These are phyloP conservation scores for Acleris cristana DNA, from an alignment of 2,888 invertebrate species.

Conservation along the genomic window DNA sequence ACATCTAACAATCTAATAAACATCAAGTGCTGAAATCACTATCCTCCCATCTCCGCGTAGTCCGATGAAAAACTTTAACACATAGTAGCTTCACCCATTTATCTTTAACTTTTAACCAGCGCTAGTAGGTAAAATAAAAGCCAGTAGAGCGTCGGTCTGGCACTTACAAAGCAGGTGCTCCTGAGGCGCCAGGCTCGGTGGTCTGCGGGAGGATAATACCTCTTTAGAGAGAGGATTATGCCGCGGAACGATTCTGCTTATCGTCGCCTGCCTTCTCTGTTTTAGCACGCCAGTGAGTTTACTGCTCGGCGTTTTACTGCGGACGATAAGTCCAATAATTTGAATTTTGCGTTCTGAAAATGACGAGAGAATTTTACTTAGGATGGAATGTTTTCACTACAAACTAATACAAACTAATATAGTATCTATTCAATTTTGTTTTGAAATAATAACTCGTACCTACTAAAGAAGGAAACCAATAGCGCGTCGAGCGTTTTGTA, in stretches of 20 bases:
- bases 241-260: conserved; percentile 38
- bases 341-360: not conserved
- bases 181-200: conserved; percentile 13
- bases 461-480: too few relatives aligned
- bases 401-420: too few relatives aligned
- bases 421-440: too few relatives aligned
- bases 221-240: conserved; percentile 41
- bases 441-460: too few relatives aligned
- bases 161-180: conserved; percentile 37
- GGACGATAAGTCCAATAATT: conserved; percentile 10
- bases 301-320: conserved; percentile 12
- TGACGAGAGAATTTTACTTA: not conserved
- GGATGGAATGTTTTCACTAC: too few relatives aligned
- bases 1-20: too few relatives aligned
- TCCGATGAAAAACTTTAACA: not conserved
- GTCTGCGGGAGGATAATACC: conserved; percentile 38
- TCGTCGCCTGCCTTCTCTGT: conserved; percentile 28
- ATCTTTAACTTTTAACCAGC: conserved; percentile 19
- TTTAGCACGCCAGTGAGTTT: conserved; percentile 20
- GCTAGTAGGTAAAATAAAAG: conserved; percentile 25
- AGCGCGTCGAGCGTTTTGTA: too few relatives aligned
- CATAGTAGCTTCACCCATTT: conserved; percentile 3
- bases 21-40: too few relatives aligned
- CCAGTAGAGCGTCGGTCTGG: conserved; percentile 23
- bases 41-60: too few relatives aligned